Conservation (phyloP, 2,888 invertebrate genomes). For the Carterocephalus palaemon region DNA sequence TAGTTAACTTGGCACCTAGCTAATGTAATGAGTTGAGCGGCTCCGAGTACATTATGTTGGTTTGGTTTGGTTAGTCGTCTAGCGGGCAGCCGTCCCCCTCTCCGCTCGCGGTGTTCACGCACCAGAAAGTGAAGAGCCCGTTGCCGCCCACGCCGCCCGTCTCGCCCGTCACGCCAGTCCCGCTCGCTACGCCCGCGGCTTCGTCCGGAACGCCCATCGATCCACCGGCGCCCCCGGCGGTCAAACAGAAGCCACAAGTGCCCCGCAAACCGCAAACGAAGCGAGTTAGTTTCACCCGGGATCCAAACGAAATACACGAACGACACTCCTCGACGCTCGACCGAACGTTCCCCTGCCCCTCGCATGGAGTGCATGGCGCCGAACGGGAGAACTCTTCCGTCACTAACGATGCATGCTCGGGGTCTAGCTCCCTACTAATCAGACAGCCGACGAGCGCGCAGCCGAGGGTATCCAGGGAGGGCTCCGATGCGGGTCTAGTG, state of each 20-base stretch:
- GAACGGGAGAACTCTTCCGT: conserved; percentile 42
- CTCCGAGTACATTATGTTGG: conserved; percentile 62
- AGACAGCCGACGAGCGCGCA: conserved; percentile 52
- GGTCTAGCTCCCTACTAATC: conserved; percentile 65
- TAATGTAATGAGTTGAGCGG: conserved; percentile 23
- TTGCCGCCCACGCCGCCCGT: conserved; percentile 37
- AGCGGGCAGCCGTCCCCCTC: conserved; percentile 60
- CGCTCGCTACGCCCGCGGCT: conserved; percentile 17
- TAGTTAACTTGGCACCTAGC: conserved; percentile 21
- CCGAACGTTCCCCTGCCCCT: conserved; percentile 42
- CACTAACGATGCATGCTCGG: conserved; percentile 75
- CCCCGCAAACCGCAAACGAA: conserved; percentile 71
- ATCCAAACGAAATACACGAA: conserved; percentile 49
- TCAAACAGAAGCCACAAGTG: conserved; percentile 69
- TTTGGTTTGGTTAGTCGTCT: conserved; percentile 68
- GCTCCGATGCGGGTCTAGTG: conserved; percentile 52
- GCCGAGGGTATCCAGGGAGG: conserved; percentile 50
- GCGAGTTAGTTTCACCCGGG: conserved; percentile 75
- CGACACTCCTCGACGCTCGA: conserved; percentile 46
- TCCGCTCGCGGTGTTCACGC: conserved; percentile 63
- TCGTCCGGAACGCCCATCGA: conserved; percentile 46
- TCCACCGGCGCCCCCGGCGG: conserved; percentile 43
- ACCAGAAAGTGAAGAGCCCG: conserved; percentile 55
- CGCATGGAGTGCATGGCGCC: conserved; percentile 57
- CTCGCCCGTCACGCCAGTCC: conserved; percentile 27